phyloP scores from a whole-genome alignment of 1,140 invertebrate genomes.

The Drosophila sulfurigaster region DNA sequence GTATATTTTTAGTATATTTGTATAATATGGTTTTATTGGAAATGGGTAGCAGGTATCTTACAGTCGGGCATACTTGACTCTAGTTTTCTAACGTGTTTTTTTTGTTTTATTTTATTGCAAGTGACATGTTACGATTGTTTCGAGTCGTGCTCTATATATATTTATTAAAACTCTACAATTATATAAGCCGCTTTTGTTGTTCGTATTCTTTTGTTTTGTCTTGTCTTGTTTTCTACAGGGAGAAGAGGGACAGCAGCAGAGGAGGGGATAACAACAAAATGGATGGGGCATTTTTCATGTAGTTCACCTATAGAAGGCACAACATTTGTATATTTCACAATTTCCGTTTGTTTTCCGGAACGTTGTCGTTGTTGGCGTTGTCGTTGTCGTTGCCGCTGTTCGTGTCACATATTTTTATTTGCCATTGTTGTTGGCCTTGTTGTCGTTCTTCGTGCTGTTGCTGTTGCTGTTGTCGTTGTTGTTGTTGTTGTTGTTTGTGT shows the following conservation, averaged over 20 bases:
- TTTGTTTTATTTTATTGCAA: slow-evolving; percentile 21
- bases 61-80: too few relatives aligned
- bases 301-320: slow-evolving; percentile 70
- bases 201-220: slow-evolving; percentile 21
- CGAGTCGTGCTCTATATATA: slow-evolving; percentile 54
- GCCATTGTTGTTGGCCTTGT: slow-evolving; percentile 41
- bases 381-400: slow-evolving; percentile 71
- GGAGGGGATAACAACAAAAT: not conserved
- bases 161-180: slow-evolving; percentile 67
- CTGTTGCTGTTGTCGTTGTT: slow-evolving; percentile 34
- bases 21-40: too few relatives aligned
- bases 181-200: slow-evolving; percentile 46
- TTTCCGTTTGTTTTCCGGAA: slow-evolving; percentile 79
- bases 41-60: too few relatives aligned
- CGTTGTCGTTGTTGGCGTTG: slow-evolving; percentile 72
- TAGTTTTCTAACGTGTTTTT: not conserved
- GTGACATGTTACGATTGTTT: slow-evolving; percentile 59
- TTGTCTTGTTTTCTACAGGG: slow-evolving; percentile 29
- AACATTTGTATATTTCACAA: slow-evolving; percentile 82
- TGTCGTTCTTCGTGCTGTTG: slow-evolving; percentile 28
- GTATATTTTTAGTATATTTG: too few relatives aligned
- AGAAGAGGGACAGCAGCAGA: not conserved
- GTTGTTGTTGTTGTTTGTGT: slow-evolving; percentile 47
- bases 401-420: slow-evolving; percentile 77
- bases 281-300: slow-evolving; percentile 54